Evolutionary conservation across 1,140 invertebrate species (phyloP).

Genomic region (Diabrotica virgifera): DNA sequence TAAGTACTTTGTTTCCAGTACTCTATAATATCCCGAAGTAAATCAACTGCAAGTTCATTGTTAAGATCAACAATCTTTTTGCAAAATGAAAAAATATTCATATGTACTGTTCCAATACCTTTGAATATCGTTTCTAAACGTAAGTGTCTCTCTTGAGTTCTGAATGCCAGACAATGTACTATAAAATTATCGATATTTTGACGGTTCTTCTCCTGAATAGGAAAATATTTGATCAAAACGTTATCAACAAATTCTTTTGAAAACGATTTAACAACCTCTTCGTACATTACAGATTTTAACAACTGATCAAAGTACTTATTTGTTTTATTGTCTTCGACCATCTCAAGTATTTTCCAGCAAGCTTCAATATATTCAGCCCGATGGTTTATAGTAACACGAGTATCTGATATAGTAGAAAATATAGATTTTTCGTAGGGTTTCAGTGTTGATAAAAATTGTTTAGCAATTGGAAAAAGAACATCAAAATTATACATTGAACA

Average conservation of each 20-base stretch:
- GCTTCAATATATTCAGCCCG: neutral
- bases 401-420: neutral
- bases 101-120: neutral
- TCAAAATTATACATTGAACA: neutral
- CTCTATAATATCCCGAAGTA: too few relatives aligned
- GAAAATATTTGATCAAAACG: neutral
- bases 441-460: neutral
- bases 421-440: neutral
- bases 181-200: neutral
- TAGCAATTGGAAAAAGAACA: neutral
- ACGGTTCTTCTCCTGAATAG: neutral
- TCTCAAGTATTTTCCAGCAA: neutral
- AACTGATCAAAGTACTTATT: neutral
- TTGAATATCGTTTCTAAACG: neutral
- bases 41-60: too few relatives aligned
- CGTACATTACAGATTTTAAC: neutral
- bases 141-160: neutral
- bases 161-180: neutral
- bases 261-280: neutral
- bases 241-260: neutral
- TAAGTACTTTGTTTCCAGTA: too few relatives aligned
- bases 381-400: neutral
- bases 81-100: neutral
- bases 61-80: too few relatives aligned
- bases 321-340: neutral